These are phyloP conservation scores for Sinocyclocheilus rhinocerous DNA, from an alignment of 2,113 vertebrate genomes.

Conservation along the genomic window DNA sequence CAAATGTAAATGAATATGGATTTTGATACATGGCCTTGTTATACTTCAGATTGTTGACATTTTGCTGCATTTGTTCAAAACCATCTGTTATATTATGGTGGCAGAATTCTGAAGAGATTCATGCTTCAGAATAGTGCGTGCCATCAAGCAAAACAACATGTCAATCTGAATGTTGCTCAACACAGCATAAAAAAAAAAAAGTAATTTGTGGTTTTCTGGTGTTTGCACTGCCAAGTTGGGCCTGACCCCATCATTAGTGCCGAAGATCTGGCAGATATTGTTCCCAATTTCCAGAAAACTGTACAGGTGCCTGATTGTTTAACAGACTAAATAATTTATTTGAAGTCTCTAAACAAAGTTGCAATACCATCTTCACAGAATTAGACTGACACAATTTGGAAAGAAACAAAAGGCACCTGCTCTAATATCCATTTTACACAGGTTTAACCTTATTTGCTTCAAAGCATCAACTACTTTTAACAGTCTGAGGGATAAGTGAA, in stretches of 20 bases:
- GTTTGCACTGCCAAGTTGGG: slow-evolving; percentile 26
- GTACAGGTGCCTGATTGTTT: slow-evolving; percentile 16
- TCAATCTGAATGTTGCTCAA: slow-evolving; percentile 21
- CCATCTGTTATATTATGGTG: slow-evolving; percentile 6
- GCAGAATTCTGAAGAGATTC: neutral
- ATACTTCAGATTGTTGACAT: neutral
- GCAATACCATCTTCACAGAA: slow-evolving; percentile 1
- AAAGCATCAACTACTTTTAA: slow-evolving; percentile 7
- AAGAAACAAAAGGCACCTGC: slow-evolving; percentile 8
- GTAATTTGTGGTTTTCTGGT: slow-evolving; percentile 10
- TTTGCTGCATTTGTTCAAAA: slow-evolving; percentile 5
- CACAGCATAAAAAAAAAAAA: neutral
- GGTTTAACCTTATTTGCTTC: neutral
- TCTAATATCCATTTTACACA: slow-evolving; percentile 8
- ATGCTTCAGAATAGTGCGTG: neutral
- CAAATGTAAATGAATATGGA: slow-evolving; percentile 13
- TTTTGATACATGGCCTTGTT: neutral
- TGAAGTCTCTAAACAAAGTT: slow-evolving; percentile 4
- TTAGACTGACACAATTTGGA: slow-evolving; percentile 4
- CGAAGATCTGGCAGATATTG: slow-evolving; percentile 11
- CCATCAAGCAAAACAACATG: slow-evolving; percentile 20
- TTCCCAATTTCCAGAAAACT: slow-evolving; percentile 22
- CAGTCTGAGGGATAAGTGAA: slow-evolving; percentile 6
- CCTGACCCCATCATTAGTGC: slow-evolving; percentile 33
- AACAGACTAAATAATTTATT: neutral